Evolutionary conservation across 2,113 vertebrate species (phyloP).

Genomic region (Dromas ardeola): DNA sequence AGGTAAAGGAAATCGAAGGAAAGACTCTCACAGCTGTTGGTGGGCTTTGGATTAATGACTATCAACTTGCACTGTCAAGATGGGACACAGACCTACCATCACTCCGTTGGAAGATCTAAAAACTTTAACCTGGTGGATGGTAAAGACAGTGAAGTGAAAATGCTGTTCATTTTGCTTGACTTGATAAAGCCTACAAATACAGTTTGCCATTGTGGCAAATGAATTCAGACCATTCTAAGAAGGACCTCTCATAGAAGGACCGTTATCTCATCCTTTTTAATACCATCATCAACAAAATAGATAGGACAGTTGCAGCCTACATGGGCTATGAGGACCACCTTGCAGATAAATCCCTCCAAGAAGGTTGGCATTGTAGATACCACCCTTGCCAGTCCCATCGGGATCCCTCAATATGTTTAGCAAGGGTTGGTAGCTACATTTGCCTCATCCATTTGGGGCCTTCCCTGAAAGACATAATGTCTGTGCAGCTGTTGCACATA

Average conservation of each 20-base stretch:
- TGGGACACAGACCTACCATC: neutral
- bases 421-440: neutral
- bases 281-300: neutral
- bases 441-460: neutral
- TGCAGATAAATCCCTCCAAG: neutral
- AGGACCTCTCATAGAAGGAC: neutral
- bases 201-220: neutral
- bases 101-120: neutral
- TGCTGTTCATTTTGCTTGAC: neutral
- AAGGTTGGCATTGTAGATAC: neutral
- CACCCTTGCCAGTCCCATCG: no score
- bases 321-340: neutral
- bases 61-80: neutral
- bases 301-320: neutral
- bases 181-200: neutral
- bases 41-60: neutral
- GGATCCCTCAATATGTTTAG: no score
- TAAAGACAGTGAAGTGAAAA: neutral
- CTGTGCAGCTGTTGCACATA: neutral
- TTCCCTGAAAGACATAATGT: neutral
- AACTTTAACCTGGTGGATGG: neutral
- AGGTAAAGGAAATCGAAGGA: neutral
- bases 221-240: neutral
- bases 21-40: neutral
- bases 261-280: neutral